These are phyloP conservation scores for Halesus radiatus DNA, from an alignment of 1,140 invertebrate species.

Conservation along the genomic window DNA sequence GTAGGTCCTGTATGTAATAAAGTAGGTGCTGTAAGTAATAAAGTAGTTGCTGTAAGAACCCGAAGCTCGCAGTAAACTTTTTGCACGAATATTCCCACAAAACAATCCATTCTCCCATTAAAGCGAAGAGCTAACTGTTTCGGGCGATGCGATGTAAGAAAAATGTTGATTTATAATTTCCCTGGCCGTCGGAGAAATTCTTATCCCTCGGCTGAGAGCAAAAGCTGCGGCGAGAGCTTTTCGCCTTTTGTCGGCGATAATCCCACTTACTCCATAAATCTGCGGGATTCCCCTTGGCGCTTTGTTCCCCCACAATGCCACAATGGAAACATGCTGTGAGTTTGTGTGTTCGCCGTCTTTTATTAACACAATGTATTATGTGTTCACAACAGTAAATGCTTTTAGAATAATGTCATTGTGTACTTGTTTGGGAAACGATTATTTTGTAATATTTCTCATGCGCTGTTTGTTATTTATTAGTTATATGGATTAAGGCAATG, in stretches of 20 bases:
- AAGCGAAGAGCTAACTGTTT: neutral
- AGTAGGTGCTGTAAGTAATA: too few species aligned
- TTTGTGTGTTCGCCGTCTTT: slow-evolving; percentile 1
- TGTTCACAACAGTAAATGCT: slow-evolving; percentile 15
- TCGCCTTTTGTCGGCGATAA: slow-evolving; percentile 28
- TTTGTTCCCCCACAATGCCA: slow-evolving; percentile 24
- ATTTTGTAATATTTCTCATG: neutral
- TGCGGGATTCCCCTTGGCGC: slow-evolving; percentile 11
- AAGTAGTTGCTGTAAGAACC: too few species aligned
- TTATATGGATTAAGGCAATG: neutral
- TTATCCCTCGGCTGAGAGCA: too few species aligned
- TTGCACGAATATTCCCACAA: too few species aligned
- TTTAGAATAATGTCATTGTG: slow-evolving; percentile 31
- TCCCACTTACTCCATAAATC: slow-evolving; percentile 38
- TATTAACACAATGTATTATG: slow-evolving; percentile 25
- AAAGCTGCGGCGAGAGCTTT: neutral
- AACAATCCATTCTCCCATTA: too few species aligned
- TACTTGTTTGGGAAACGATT: slow-evolving; percentile 28
- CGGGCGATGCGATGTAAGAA: neutral
- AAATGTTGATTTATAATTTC: slow-evolving; percentile 18
- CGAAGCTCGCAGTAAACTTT: too few species aligned
- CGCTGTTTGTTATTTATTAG: neutral
- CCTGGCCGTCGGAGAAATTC: neutral
- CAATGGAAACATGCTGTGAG: slow-evolving; percentile 12
- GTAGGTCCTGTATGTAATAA: too few species aligned